These are phyloP conservation scores for Galbula dea DNA, from an alignment of 2,113 vertebrate genomes.

Conservation along the genomic window DNA sequence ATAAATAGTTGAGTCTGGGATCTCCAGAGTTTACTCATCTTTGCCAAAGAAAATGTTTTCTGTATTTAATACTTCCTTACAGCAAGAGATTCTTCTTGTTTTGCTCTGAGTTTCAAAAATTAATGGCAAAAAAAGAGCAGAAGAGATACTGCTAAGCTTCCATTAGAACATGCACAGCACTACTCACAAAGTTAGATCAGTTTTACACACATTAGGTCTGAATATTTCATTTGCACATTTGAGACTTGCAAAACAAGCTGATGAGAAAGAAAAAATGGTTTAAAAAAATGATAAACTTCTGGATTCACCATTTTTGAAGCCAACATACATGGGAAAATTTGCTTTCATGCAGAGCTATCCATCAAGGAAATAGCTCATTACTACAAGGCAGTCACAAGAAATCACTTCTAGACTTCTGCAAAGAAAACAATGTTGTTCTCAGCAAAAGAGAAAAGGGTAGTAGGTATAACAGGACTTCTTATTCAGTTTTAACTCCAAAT, in stretches of 20 bases:
- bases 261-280: no score
- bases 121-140: not conserved
- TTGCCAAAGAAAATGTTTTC: not conserved
- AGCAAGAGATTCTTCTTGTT: not conserved
- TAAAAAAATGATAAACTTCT: not conserved
- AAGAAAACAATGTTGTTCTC: not conserved
- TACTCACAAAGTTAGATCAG: not conserved
- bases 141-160: not conserved
- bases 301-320: not conserved
- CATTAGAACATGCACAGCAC: not conserved
- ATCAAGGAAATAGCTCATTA: not conserved
- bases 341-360: not conserved
- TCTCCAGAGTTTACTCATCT: not conserved
- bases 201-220: not conserved
- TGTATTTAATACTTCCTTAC: not conserved
- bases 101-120: not conserved
- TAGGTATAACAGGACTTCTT: not conserved
- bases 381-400: not conserved
- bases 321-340: not conserved
- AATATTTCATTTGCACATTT: no score
- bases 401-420: not conserved
- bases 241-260: not conserved
- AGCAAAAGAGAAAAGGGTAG: not conserved
- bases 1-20: not conserved
- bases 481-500: not conserved